phyloP scores from a whole-genome alignment of 2,888 invertebrate genomes.

The Agrilus biguttatus region DNA sequence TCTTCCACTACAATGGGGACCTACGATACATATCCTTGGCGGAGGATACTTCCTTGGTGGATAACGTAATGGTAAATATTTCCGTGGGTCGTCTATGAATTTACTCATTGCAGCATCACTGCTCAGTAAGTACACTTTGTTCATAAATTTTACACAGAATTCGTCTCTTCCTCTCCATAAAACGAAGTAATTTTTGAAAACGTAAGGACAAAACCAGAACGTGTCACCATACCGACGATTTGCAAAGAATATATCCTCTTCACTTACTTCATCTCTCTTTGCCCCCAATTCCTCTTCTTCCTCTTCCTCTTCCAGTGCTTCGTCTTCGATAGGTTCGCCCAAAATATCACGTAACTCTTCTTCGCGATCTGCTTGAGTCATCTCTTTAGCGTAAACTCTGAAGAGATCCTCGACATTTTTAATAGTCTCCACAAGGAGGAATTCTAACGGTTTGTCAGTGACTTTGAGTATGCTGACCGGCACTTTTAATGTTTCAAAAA shows the following conservation, averaged over 20 bases:
- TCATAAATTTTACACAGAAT: conserved; percentile 35
- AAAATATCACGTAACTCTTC: conserved; percentile 35
- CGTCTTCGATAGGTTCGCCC: conserved; percentile 30
- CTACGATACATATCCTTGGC: conserved; percentile 42
- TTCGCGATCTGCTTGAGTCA: conserved; percentile 33
- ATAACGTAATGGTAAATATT: conserved; percentile 33
- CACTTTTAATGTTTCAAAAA: conserved; percentile 14
- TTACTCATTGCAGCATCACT: conserved; percentile 33
- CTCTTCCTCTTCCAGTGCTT: conserved; percentile 29
- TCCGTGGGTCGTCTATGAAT: conserved; percentile 37
- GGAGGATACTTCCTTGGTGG: conserved; percentile 35
- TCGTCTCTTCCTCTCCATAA: conserved; percentile 48
- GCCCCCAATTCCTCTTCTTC: conserved; percentile 19
- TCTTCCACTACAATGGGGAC: conserved; percentile 40
- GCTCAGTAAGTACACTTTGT: conserved; percentile 39
- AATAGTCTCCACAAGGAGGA: conserved; percentile 21
- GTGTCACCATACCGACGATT: conserved; percentile 40
- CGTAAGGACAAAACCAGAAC: conserved; percentile 44
- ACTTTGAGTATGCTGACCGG: conserved; percentile 17
- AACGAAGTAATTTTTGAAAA: conserved; percentile 36
- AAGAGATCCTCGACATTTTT: conserved; percentile 20
- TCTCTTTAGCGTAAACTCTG: conserved; percentile 30
- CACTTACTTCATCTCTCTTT: conserved; percentile 12
- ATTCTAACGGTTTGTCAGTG: conserved; percentile 16
- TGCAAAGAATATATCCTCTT: conserved; percentile 12